These are phyloP conservation scores for Lycaon pictus DNA, from an alignment of 2,113 vertebrate species.

Conservation along the genomic window DNA sequence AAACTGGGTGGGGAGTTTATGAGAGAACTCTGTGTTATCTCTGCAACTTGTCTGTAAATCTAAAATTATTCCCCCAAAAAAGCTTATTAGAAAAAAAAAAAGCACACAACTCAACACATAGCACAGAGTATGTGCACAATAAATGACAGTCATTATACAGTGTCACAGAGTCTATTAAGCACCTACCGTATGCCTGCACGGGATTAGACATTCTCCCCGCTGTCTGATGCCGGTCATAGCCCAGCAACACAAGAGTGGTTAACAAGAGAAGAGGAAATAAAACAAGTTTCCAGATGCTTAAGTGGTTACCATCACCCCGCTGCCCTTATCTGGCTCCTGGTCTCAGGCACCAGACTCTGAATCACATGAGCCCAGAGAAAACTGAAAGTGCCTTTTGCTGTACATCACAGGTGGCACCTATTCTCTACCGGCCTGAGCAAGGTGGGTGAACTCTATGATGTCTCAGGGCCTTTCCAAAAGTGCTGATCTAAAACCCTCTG, in stretches of 20 bases:
- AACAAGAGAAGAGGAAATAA: conserved; percentile 7
- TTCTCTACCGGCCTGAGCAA: background rate
- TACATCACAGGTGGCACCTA: background rate
- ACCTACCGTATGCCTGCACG: background rate
- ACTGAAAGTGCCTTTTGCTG: background rate
- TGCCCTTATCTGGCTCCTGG: background rate
- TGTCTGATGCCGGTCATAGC: background rate
- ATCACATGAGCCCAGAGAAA: background rate
- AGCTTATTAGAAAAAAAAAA: background rate
- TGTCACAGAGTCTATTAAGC: background rate
- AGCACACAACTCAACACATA: background rate
- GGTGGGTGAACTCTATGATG: background rate
- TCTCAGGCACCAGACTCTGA: background rate
- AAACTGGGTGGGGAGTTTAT: background rate
- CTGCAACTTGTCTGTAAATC: background rate
- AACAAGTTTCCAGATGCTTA: background rate
- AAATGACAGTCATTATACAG: background rate
- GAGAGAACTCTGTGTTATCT: background rate
- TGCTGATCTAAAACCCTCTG: background rate
- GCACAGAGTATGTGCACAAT: background rate
- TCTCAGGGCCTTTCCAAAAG: background rate
- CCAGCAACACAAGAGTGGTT: background rate
- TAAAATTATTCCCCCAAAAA: conserved; percentile 1
- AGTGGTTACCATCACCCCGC: too few species aligned
- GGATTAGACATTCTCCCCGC: background rate